These are phyloP conservation scores for Bufotes viridis DNA, from an alignment of 2,797 vertebrate species.

Conservation along the genomic window DNA sequence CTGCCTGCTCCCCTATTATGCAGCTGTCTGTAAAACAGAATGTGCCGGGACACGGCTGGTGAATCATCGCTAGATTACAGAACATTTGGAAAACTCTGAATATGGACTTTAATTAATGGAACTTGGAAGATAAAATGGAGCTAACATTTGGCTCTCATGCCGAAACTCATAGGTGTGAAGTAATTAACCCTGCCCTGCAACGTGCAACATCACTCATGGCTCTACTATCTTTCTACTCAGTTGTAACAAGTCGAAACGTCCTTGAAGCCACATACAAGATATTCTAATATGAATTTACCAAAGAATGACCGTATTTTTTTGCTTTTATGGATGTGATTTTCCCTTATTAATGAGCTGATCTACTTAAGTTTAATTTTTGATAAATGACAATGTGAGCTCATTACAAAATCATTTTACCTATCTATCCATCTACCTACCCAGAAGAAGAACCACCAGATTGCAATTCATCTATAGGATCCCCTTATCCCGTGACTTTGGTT, in stretches of 20 bases:
- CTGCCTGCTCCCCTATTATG: background rate
- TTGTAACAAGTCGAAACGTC: background rate
- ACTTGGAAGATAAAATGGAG: slow-evolving; percentile 30
- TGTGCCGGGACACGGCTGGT: slow-evolving; percentile 16
- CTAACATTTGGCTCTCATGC: slow-evolving; percentile 47
- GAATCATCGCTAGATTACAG: slow-evolving; percentile 29
- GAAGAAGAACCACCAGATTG: too few relatives aligned
- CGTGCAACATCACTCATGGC: background rate
- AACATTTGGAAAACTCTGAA: slow-evolving; percentile 36
- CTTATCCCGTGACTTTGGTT: too few relatives aligned
- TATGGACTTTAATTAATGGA: slow-evolving; percentile 37
- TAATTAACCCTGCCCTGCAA: slow-evolving; percentile 27
- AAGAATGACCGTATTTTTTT: background rate
- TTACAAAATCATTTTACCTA: too few relatives aligned
- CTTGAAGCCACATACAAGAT: background rate
- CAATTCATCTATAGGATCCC: too few relatives aligned
- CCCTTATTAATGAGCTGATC: too few relatives aligned
- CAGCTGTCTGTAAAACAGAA: slow-evolving; percentile 44
- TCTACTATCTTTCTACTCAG: background rate
- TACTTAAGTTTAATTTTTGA: too few relatives aligned
- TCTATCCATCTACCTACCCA: too few relatives aligned
- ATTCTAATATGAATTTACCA: background rate
- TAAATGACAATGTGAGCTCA: too few relatives aligned
- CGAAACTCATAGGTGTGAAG: slow-evolving; percentile 42
- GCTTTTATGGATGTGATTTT: too few relatives aligned